Percentiles rank a stretch among this genome's conserved stretches.
These are phyloP conservation scores for Artibeus jamaicensis DNA, from an alignment of 2,797 vertebrate species.

Conservation along the genomic window DNA sequence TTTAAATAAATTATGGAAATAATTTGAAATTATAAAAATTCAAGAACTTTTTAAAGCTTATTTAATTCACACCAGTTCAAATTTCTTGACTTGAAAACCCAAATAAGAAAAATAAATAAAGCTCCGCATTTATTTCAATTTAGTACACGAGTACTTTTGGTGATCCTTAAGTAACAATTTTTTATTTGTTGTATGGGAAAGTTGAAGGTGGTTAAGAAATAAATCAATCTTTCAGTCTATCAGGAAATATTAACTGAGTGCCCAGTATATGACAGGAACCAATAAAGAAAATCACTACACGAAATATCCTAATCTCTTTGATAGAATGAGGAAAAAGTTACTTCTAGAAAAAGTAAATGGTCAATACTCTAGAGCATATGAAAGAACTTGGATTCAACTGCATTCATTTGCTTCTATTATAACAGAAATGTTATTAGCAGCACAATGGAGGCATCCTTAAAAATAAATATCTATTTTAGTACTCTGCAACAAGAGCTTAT, in stretches of 20 bases:
- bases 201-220: not conserved
- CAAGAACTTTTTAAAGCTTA: not conserved
- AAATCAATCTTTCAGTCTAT: not conserved
- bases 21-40: not conserved
- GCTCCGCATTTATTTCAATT: not conserved
- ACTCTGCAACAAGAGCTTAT: not conserved
- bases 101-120: not conserved
- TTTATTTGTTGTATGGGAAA: not conserved
- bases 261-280: not conserved
- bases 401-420: not conserved
- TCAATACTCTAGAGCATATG: not conserved
- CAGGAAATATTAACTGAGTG: not conserved
- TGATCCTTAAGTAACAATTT: not conserved
- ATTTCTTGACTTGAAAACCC: not conserved
- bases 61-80: slow-evolving; percentile 3
- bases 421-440: not conserved
- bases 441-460: not conserved
- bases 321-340: not conserved
- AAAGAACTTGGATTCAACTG: not conserved
- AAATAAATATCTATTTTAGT: not conserved
- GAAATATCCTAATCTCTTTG: not conserved
- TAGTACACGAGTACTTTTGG: not conserved
- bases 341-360: not conserved
- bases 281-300: not conserved
- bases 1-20: slow-evolving; percentile 9